A percentile compares a stretch with the other conserved stretches of the same genome.
phyloP scores from a whole-genome alignment of 2,113 vertebrate species.

The Laticauda laticaudata region DNA sequence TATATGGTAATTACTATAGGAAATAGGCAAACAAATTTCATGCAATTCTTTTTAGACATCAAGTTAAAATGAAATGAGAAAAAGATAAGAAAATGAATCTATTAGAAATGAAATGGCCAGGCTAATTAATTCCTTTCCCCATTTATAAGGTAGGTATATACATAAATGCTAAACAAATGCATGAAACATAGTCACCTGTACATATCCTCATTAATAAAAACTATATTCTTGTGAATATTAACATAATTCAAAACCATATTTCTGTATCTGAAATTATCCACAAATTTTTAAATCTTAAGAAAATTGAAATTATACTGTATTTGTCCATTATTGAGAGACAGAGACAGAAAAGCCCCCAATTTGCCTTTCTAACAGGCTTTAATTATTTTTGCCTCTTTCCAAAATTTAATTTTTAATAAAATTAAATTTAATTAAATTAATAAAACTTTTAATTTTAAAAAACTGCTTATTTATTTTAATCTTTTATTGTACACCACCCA shows the following conservation, averaged over 20 bases:
- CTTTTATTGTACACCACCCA: too few relatives aligned
- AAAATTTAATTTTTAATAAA: too few relatives aligned
- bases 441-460: too few relatives aligned
- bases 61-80: constrained; percentile 53
- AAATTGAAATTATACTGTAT: not conserved
- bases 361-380: too few relatives aligned
- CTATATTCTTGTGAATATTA: not conserved
- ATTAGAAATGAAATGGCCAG: constrained; percentile 48
- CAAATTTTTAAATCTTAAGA: not conserved
- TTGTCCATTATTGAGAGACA: not conserved
- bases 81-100: constrained; percentile 53
- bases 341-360: too few relatives aligned
- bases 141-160: not conserved
- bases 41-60: not conserved
- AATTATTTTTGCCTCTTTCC: too few relatives aligned
- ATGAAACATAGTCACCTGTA: not conserved
- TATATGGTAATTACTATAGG: constrained; percentile 44
- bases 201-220: not conserved
- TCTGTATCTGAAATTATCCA: not conserved
- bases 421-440: too few relatives aligned
- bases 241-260: not conserved
- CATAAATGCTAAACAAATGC: not conserved
- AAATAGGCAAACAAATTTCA: not conserved
- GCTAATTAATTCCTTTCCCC: not conserved
- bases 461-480: too few relatives aligned